Percentiles rank a stretch among this genome's conserved stretches.
Evolutionary conservation across 2,113 vertebrate species (phyloP).

Genomic region (Spizaetus ornatus): DNA sequence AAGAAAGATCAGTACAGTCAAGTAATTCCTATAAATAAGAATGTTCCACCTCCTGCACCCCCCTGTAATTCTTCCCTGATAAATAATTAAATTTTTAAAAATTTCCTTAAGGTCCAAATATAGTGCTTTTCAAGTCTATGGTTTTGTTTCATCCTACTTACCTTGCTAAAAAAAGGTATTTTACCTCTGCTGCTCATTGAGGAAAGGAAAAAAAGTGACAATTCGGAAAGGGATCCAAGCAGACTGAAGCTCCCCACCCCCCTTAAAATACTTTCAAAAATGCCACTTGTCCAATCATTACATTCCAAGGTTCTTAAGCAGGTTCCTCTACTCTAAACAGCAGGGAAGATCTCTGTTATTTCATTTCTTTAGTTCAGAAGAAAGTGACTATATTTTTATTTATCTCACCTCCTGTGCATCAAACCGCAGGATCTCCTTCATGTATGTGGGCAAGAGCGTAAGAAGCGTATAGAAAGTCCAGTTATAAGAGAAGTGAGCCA

Average conservation of each 20-base stretch:
- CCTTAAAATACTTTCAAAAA: not conserved
- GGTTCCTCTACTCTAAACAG: not conserved
- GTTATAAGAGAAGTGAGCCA: constrained; percentile 96
- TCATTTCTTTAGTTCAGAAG: not conserved
- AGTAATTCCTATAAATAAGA: not conserved
- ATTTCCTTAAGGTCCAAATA: not conserved
- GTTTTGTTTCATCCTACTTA: not conserved
- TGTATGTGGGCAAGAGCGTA: constrained; percentile 94
- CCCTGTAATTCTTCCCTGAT: not conserved
- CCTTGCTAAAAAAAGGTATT: not conserved
- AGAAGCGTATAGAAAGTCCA: constrained; percentile 98
- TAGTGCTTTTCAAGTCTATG: no score
- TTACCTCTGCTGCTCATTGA: not conserved
- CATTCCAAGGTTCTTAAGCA: not conserved
- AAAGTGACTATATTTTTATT: not conserved
- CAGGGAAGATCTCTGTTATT: not conserved
- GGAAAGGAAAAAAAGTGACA: not conserved
- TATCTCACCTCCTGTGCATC: constrained; percentile 88
- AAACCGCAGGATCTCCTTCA: constrained; percentile 92
- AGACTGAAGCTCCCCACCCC: not conserved
- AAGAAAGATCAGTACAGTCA: not conserved
- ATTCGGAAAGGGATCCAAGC: not conserved
- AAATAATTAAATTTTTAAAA: not conserved
- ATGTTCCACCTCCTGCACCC: fast-evolving
- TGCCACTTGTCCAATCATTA: not conserved